Evolutionary conservation across 2,113 vertebrate species (phyloP).

Genomic region (Smithornis capensis): DNA sequence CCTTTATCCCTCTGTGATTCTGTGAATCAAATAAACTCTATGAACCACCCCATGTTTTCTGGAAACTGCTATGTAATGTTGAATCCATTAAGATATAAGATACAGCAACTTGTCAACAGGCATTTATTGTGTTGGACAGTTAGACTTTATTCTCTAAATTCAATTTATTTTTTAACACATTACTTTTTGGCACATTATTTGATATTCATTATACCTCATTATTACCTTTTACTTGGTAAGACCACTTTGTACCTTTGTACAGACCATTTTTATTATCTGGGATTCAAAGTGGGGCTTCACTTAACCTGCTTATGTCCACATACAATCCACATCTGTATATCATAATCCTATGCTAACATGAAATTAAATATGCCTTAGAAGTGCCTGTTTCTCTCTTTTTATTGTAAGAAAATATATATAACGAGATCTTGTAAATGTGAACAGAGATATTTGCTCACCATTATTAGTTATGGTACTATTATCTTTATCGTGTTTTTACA

Average conservation of each 20-base stretch:
- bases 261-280: neutral
- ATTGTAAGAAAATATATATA: neutral
- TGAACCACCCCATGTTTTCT: neutral
- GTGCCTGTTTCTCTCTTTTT: neutral
- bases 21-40: neutral
- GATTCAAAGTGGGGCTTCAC: neutral
- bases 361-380: neutral
- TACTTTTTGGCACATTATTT: neutral
- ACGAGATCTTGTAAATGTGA: neutral
- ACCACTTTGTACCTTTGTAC: neutral
- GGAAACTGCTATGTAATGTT: neutral
- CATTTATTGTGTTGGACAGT: neutral
- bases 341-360: neutral
- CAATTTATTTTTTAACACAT: neutral
- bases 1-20: neutral
- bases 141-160: neutral
- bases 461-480: neutral
- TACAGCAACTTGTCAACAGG: neutral
- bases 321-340: neutral
- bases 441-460: neutral
- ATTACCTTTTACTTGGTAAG: neutral
- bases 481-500: neutral
- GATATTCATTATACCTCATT: neutral
- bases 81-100: neutral
- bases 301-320: neutral